phyloP scores from a whole-genome alignment of 53 echinoderm and acorn worm species.

The Echinarachnius parma region DNA sequence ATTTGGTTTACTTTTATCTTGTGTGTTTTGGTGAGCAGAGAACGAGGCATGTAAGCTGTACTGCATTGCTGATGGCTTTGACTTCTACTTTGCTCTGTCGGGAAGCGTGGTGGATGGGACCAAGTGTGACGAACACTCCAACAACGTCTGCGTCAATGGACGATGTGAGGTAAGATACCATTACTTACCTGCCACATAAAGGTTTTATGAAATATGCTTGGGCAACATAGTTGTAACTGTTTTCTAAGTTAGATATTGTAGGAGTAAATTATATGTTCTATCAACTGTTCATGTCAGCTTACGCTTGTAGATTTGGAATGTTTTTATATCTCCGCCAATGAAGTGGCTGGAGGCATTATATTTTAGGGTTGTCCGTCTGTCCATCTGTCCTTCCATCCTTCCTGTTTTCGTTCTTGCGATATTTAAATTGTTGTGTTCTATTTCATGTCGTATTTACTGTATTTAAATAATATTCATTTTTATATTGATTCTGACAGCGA shows the following conservation, averaged over 20 bases:
- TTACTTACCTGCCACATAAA: neutral
- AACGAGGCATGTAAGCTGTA: constrained; percentile 91
- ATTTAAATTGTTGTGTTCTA: neutral
- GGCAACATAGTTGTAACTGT: neutral
- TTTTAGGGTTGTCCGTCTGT: too few species aligned
- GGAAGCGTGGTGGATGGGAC: constrained; percentile 92
- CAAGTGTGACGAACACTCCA: constrained; percentile 65
- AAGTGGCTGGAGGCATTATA: too few species aligned
- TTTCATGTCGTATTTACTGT: neutral
- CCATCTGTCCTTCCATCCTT: neutral
- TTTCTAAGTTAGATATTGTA: neutral
- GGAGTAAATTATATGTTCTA: too few species aligned
- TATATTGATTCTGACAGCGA: constrained; percentile 30
- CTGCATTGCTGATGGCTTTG: constrained; percentile 95
- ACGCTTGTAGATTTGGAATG: too few species aligned
- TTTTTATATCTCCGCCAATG: too few species aligned
- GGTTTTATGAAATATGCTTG: neutral
- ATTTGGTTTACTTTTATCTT: neutral
- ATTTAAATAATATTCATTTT: neutral
- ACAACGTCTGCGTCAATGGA: constrained; percentile 86
- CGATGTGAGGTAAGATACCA: constrained; percentile 75
- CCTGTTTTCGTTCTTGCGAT: neutral
- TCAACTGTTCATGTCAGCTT: too few species aligned
- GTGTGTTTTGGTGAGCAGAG: constrained; percentile 50
- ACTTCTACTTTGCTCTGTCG: constrained; percentile 95